Conservation (phyloP, 2,797 vertebrate species). For the Megaceryle alcyon region DNA sequence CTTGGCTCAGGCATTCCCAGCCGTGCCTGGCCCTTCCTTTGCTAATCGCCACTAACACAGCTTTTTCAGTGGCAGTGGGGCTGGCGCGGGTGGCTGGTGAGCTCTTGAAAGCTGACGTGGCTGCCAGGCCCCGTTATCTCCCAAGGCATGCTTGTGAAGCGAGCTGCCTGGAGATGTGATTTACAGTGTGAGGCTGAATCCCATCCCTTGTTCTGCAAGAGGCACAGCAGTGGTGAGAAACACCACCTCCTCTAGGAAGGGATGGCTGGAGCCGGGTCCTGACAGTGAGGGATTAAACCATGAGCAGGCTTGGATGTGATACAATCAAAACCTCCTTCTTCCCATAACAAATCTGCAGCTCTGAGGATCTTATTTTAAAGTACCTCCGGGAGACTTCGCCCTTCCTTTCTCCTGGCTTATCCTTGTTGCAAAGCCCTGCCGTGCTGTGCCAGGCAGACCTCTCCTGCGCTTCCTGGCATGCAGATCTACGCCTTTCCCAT, state of each 20-base stretch:
- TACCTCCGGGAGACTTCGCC: not conserved
- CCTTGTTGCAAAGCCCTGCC: not conserved
- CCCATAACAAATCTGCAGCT: slow-evolving; percentile 22
- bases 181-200: not conserved
- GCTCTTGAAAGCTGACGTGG: not conserved
- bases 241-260: slow-evolving; percentile 22
- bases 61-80: accelerated
- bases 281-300: slow-evolving; percentile 23
- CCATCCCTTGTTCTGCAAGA: not conserved
- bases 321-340: slow-evolving; percentile 56
- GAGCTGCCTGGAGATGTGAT: not conserved
- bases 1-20: not conserved
- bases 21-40: not conserved
- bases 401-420: slow-evolving; percentile 40
- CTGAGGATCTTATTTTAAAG: slow-evolving; percentile 23
- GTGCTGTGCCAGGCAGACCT: not conserved
- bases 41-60: accelerated
- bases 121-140: not conserved
- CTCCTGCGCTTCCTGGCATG: not conserved
- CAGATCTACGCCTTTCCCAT: not conserved
- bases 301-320: slow-evolving; percentile 15
- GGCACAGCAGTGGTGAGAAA: accelerated
- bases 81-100: not conserved
- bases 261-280: not conserved
- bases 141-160: not conserved